These are phyloP conservation scores for Euschistus heros DNA, from an alignment of 1,140 invertebrate species.

Conservation along the genomic window DNA sequence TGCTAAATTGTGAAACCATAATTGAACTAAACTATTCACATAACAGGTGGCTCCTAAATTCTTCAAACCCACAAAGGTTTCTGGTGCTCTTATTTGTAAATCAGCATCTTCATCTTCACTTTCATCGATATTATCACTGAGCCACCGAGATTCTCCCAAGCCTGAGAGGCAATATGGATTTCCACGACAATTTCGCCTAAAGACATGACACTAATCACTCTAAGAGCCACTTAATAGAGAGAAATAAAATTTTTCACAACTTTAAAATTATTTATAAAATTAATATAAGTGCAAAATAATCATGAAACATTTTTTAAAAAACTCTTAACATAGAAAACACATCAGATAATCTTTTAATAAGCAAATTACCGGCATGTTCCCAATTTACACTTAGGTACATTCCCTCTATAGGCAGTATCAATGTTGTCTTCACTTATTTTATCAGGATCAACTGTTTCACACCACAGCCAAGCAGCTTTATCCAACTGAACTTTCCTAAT, in stretches of 20 bases:
- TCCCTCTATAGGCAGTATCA: slow-evolving; percentile 42
- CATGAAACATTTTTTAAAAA: not conserved
- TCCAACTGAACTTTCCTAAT: slow-evolving; percentile 25
- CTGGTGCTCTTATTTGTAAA: slow-evolving; percentile 39
- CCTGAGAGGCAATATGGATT: slow-evolving; percentile 57
- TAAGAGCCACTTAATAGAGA: slow-evolving; percentile 25
- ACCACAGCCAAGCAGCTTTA: slow-evolving; percentile 43
- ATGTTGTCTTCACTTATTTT: slow-evolving; percentile 43
- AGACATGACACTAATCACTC: slow-evolving; percentile 31
- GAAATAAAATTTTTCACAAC: not conserved
- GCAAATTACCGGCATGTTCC: slow-evolving; percentile 33
- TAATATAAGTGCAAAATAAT: not conserved
- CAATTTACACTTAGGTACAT: slow-evolving; percentile 33
- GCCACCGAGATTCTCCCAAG: slow-evolving; percentile 47
- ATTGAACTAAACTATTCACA: slow-evolving; percentile 59
- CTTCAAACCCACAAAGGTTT: slow-evolving; percentile 50
- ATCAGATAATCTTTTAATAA: not conserved
- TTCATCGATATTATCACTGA: slow-evolving; percentile 34
- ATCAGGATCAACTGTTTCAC: slow-evolving; percentile 39
- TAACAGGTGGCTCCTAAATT: slow-evolving; percentile 66
- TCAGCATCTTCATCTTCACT: slow-evolving; percentile 43
- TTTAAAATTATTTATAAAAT: not conserved
- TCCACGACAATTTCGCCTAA: slow-evolving; percentile 49
- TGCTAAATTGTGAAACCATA: slow-evolving; percentile 59
- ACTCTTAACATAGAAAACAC: not conserved